These are phyloP conservation scores for Acromyrmex charruanus DNA, from an alignment of 1,140 invertebrate genomes.

Conservation along the genomic window DNA sequence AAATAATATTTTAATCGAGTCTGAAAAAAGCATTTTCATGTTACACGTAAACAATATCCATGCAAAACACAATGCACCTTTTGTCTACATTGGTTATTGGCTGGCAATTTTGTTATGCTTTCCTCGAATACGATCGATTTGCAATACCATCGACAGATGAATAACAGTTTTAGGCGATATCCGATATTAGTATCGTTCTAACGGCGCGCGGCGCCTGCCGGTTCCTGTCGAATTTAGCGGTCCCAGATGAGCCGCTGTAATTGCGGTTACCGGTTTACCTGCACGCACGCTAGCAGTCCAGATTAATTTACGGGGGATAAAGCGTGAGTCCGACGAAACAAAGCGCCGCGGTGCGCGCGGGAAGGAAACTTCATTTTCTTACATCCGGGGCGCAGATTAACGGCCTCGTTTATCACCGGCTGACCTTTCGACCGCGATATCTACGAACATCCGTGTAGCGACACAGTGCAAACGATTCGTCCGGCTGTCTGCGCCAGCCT, in stretches of 20 bases:
- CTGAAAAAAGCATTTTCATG: constrained; percentile 46
- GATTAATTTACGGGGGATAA: constrained; percentile 74
- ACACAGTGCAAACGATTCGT: constrained; percentile 76
- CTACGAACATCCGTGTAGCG: constrained; percentile 64
- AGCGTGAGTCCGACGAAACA: constrained; percentile 72
- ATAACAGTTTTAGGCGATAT: constrained; percentile 46
- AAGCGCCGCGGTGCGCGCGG: constrained; percentile 70
- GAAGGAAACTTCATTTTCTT: constrained; percentile 82
- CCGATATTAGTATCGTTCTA: constrained; percentile 66
- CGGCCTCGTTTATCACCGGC: constrained; percentile 79
- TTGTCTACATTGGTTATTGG: constrained; percentile 13
- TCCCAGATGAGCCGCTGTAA: constrained; percentile 65
- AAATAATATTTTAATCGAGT: constrained; percentile 24
- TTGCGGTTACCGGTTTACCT: constrained; percentile 69
- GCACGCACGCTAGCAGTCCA: constrained; percentile 59
- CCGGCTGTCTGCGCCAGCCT: constrained; percentile 77
- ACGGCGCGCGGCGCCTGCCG: background rate
- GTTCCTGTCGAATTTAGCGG: constrained; percentile 60
- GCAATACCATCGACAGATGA: constrained; percentile 19
- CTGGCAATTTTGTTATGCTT: constrained; percentile 42
- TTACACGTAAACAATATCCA: constrained; percentile 20
- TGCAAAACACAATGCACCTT: constrained; percentile 15
- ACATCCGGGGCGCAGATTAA: constrained; percentile 78
- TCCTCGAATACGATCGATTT: constrained; percentile 36
- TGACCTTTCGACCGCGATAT: constrained; percentile 78